Percentiles rank a stretch among this genome's conserved stretches.
Conservation (phyloP, 2,888 invertebrate genomes). For the Cistogaster globosa region DNA sequence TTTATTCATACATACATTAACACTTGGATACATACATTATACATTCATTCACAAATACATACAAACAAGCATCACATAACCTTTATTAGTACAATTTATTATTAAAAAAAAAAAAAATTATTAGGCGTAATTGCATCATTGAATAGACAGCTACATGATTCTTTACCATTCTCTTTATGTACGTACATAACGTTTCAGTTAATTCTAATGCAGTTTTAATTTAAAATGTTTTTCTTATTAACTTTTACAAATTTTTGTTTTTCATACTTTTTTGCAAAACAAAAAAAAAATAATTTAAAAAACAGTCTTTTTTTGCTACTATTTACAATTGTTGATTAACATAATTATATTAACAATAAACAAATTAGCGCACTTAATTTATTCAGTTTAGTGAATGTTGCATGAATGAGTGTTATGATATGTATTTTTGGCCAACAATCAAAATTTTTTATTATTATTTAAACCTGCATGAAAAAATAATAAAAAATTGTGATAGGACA, state of each 20-base stretch:
- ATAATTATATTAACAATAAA: constrained; percentile 61
- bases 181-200: too few relatives aligned
- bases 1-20: too few relatives aligned
- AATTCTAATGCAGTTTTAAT: too few relatives aligned
- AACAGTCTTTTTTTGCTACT: neutral
- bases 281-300: neutral
- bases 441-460: neutral
- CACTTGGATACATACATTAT: too few relatives aligned
- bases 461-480: neutral
- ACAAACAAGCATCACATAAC: too few relatives aligned
- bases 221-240: too few relatives aligned
- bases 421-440: neutral
- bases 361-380: constrained; percentile 65
- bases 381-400: constrained; percentile 37
- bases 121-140: too few relatives aligned
- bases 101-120: too few relatives aligned
- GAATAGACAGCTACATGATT: too few relatives aligned
- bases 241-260: neutral
- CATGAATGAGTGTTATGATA: neutral
- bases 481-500: neutral
- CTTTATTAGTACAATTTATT: too few relatives aligned
- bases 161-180: too few relatives aligned
- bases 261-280: neutral
- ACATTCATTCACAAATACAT: too few relatives aligned
- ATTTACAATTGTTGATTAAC: constrained; percentile 13